Evolutionary conservation across 1,140 invertebrate species (phyloP).

Genomic region (Drosophila setifemur): DNA sequence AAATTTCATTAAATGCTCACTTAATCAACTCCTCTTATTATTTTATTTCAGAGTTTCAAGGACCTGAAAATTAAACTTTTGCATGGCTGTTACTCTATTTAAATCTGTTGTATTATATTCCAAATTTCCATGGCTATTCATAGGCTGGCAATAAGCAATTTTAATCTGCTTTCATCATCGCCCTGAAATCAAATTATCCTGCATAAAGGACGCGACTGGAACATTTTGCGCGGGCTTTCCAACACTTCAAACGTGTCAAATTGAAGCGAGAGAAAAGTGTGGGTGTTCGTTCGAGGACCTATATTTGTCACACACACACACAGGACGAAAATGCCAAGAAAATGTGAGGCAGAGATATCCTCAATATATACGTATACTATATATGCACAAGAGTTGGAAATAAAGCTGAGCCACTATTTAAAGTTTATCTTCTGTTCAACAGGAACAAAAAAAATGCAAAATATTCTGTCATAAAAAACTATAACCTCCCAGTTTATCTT

Average conservation of each 20-base stretch:
- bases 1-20: too few species aligned
- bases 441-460: not conserved
- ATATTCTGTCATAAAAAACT: too few species aligned
- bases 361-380: too few species aligned
- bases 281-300: conserved; percentile 19
- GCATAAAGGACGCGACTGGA: conserved; percentile 18
- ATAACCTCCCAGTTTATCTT: too few species aligned
- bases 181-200: conserved; percentile 38
- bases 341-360: too few species aligned
- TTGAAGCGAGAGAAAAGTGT: conserved; percentile 52
- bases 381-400: conserved; percentile 16
- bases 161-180: conserved; percentile 44
- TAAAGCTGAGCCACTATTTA: too few species aligned
- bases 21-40: too few species aligned
- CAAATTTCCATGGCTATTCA: conserved; percentile 35
- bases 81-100: too few species aligned
- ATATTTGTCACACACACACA: conserved; percentile 37
- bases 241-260: conserved; percentile 55
- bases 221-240: conserved; percentile 43
- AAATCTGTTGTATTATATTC: not conserved
- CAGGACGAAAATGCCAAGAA: not conserved
- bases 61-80: too few species aligned
- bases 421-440: too few species aligned
- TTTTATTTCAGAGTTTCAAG: too few species aligned
- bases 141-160: conserved; percentile 23